These are phyloP conservation scores for Berghia stephanieae DNA, from an alignment of 1,140 invertebrate genomes.

Conservation along the genomic window DNA sequence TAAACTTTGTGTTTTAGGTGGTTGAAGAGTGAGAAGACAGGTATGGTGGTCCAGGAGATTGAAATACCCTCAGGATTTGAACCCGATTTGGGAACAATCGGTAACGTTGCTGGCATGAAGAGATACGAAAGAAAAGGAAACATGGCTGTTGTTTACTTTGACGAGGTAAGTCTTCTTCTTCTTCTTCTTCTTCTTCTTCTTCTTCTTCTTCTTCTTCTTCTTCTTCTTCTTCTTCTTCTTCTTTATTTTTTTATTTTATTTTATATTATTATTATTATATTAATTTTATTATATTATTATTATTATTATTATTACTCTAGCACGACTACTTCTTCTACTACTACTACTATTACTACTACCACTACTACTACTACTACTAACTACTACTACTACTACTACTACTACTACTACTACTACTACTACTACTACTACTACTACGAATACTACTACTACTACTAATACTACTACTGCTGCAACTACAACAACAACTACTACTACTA, in stretches of 20 bases:
- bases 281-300: not conserved
- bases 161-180: slow-evolving; percentile 61
- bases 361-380: not conserved
- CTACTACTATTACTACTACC: not conserved
- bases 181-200: slow-evolving; percentile 5
- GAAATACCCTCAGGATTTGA: slow-evolving; percentile 42
- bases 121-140: slow-evolving; percentile 81
- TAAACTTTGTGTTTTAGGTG: slow-evolving; percentile 29
- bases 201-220: not conserved
- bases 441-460: not conserved
- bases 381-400: not conserved
- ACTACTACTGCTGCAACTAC: not conserved
- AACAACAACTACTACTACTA: not conserved
- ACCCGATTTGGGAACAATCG: slow-evolving; percentile 34
- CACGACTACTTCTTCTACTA: not conserved
- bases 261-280: not conserved
- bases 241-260: not conserved
- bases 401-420: not conserved
- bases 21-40: slow-evolving; percentile 32
- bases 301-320: not conserved
- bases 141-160: slow-evolving; percentile 82
- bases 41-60: slow-evolving; percentile 44
- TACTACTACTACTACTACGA: not conserved
- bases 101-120: slow-evolving; percentile 72
- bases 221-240: not conserved